Evolutionary conservation across 1,140 invertebrate species (phyloP).

Genomic region (Parasteatoda tepidariorum): DNA sequence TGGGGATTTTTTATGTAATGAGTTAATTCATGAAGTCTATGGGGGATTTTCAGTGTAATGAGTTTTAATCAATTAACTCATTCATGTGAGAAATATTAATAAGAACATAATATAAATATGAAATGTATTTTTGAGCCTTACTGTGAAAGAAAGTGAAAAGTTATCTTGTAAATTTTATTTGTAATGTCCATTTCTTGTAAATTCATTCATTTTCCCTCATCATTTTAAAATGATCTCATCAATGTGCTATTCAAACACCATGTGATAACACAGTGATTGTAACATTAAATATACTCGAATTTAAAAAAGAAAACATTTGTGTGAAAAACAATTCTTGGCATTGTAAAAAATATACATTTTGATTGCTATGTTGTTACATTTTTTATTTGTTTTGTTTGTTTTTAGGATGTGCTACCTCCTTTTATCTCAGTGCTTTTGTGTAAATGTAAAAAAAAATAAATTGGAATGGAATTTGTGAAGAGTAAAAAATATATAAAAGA

Average conservation of each 20-base stretch:
- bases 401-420: slow-evolving; percentile 57
- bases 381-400: slow-evolving; percentile 42
- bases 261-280: slow-evolving; percentile 50
- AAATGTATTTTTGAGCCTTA: slow-evolving; percentile 39
- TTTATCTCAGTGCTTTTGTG: slow-evolving; percentile 54
- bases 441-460: slow-evolving; percentile 56
- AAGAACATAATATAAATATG: neutral
- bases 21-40: no score
- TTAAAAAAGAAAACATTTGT: neutral
- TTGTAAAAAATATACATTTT: slow-evolving; percentile 44
- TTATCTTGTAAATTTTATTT: slow-evolving; percentile 22
- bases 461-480: slow-evolving; percentile 42
- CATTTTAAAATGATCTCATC: slow-evolving; percentile 52
- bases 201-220: slow-evolving; percentile 26
- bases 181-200: slow-evolving; percentile 13
- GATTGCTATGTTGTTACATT: slow-evolving; percentile 8
- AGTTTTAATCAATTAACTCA: neutral
- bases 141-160: neutral
- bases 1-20: no score
- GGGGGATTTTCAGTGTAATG: no score
- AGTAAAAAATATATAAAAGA: slow-evolving; percentile 18
- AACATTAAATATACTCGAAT: neutral
- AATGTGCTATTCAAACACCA: slow-evolving; percentile 41
- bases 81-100: neutral
- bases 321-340: neutral